Evolutionary conservation across 1,140 invertebrate genomes (phyloP), one percentile per base, ranked within the genome.

Genomic region (Caenorhabditis brenneri): DNA sequence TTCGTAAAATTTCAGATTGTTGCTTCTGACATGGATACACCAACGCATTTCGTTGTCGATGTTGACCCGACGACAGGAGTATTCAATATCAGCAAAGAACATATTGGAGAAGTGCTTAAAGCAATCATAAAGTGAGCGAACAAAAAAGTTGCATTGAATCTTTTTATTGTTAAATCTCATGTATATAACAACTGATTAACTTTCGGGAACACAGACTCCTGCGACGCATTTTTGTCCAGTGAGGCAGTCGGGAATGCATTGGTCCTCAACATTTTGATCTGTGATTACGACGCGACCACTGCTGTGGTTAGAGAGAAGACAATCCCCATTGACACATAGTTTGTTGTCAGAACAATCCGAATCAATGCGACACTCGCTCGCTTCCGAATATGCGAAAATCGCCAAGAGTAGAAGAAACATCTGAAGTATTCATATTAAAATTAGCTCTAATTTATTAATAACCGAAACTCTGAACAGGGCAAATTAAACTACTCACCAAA

Each of bases 71-170:
- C 42, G 22, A 74, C 65, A 12, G 29, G 36, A 2, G 36, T 46
- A 12, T 29, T 74, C 36, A 74, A 74, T 42, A 42, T 74, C 9
- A 74, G 33, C n/a, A 74, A 74, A 12, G 36, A 74, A 10, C 36
- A 74, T 24, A 39, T 74, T 9, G 65, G 65, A 74, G 65, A 74
- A 74, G n/a, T 74, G 10, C 36, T 74, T 9, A 74, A 46, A 31
- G 65, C 65, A 6, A 74, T 74, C 5, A 46, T 74, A 42, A 42
- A 42, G 65, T 74, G 16, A 42, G 65, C n/a, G n/a, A n/a, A n/a
- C n/a, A n/a, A n/a, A n/a, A n/a, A n/a, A n/a, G n/a, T n/a, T n/a
- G n/a, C n/a, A n/a, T n/a, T 42, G 5, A 42, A 42, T 42, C 39
- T 42, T 42, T 42, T 42, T 6, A 42, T 6, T 12, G 39, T 6